phyloP scores from a whole-genome alignment of 2,888 invertebrate genomes.

The Mantis religiosa region DNA sequence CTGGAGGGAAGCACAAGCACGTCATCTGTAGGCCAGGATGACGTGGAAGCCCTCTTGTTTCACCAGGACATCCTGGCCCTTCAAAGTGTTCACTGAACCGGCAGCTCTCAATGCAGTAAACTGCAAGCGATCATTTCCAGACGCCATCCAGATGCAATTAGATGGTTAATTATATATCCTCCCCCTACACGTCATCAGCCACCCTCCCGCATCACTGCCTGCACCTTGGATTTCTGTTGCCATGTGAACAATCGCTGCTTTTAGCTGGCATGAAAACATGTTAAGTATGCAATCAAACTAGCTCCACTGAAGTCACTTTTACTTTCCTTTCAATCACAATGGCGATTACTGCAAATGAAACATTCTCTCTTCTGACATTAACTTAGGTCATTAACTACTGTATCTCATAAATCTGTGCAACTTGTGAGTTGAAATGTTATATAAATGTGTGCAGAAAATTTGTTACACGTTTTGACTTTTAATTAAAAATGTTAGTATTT shows the following conservation, averaged over 20 bases:
- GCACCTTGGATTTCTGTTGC: neutral
- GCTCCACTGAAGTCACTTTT: too few species aligned
- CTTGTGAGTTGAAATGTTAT: too few species aligned
- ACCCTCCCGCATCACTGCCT: neutral
- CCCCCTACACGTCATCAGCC: neutral
- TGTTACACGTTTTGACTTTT: too few species aligned
- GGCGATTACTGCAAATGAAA: too few species aligned
- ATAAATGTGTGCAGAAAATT: too few species aligned
- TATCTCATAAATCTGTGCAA: too few species aligned
- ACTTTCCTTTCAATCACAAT: too few species aligned
- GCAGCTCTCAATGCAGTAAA: neutral
- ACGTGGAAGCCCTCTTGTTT: neutral
- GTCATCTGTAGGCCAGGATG: neutral
- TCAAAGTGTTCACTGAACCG: constrained; percentile 31
- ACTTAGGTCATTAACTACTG: too few species aligned
- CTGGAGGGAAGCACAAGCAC: neutral
- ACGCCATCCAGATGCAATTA: constrained; percentile 27
- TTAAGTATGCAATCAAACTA: neutral
- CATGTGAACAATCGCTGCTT: neutral
- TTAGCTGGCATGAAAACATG: neutral
- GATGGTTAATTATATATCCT: constrained; percentile 30
- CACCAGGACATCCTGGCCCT: constrained; percentile 21
- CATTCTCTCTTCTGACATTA: too few species aligned
- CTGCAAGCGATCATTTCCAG: constrained; percentile 22
- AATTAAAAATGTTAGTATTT: too few species aligned